Evolutionary conservation across 1,140 invertebrate species (phyloP), one percentile per base, ranked within the genome.

Genomic region (Tetranychus urticae): DNA sequence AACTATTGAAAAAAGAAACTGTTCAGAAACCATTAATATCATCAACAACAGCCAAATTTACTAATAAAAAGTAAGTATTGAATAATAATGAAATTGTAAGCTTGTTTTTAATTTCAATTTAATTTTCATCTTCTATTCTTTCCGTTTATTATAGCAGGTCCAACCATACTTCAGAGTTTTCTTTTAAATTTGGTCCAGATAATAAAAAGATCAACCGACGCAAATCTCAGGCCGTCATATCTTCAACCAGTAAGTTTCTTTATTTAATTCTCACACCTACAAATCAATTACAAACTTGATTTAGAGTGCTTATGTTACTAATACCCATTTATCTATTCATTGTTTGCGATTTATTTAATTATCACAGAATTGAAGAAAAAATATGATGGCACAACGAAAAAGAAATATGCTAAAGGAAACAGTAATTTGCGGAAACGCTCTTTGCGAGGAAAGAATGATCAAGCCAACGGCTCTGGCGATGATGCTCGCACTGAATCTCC

Each of bases 1-100:
- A 61, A 61, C 46, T 63, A 33, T 59, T 66, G 31, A 66, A 69
- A 60, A 54, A 64, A 45, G 64, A 63, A 65, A 62, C 45, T 48
- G 50, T 65, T 45, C 57, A 68, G 35, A 57, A 57, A 10, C 39
- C 39, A 42, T 42, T 42, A 42, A 42, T 6, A 42, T 42, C 39
- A 35, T 61, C 34, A 55, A 55, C 55, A 10, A 23, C 42, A 47
- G 45, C 50, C 35, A 45, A 45, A 37, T 60, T 39, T 47, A 56
- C 54, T 1, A 47, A 56, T 59, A 56, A 59, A 63, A 66, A 59
- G 65, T 64, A 66, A 61, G 39, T 39, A 46, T 36, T 50, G 23
- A 6, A 36, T 56, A 45, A 48, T 45, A 13, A 59, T 45, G 2
- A 37, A 35, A 23, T 23, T 34, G 12, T 59, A 2, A 46, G 12